Percentiles rank a stretch among this genome's conserved stretches.
Evolutionary conservation across 2,888 invertebrate species (phyloP).

Genomic region (Sarcophaga subvicina): DNA sequence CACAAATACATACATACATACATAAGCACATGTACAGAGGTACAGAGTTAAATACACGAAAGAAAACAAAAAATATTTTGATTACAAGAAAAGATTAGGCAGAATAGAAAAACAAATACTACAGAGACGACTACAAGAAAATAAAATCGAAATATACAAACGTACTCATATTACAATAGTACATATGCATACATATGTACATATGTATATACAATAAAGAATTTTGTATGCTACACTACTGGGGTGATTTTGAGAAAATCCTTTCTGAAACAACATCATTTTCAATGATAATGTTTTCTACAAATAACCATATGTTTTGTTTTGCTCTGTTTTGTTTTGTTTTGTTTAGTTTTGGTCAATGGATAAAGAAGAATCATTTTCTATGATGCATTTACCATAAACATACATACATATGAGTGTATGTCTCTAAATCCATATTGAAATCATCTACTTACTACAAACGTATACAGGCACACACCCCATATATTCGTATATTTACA

Average conservation of each 20-base stretch:
- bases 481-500: no score
- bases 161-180: no score
- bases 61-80: not conserved
- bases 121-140: no score
- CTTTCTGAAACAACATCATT: slow-evolving; percentile 64
- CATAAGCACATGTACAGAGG: not conserved
- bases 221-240: slow-evolving; percentile 29
- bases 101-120: no score
- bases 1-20: slow-evolving; percentile 12
- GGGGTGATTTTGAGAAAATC: slow-evolving; percentile 62
- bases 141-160: no score
- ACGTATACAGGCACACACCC: no score
- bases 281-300: slow-evolving; percentile 60
- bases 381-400: not conserved
- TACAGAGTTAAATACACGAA: not conserved
- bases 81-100: not conserved
- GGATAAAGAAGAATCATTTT: slow-evolving; percentile 16
- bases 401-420: no score
- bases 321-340: no score
- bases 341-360: slow-evolving; percentile 6
- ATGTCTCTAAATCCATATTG: no score
- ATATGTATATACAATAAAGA: slow-evolving; percentile 44
- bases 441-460: no score
- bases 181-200: not conserved
- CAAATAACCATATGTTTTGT: slow-evolving; percentile 49